Base-by-base conservation (phyloP, 1,140 invertebrate species). In the Drosophila sturtevanti region DNA sequence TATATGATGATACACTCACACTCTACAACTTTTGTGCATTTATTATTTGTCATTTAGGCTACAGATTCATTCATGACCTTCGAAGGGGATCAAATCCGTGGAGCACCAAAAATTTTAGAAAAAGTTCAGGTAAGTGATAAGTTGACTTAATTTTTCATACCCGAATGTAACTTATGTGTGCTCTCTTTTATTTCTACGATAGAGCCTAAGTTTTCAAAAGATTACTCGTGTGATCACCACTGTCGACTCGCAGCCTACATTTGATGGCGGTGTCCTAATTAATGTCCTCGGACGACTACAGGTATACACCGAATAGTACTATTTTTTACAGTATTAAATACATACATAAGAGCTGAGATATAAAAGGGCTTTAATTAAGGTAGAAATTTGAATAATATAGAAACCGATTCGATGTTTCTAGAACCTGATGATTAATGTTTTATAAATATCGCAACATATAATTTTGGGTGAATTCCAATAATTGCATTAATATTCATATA, bases 41-140 rank as follows among this genome's bases (percentile, higher is more conserved):
- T 61, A 2, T 67, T 72, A 56, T 68, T 71, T 69, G 18, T 70
- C 34, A 52, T 95, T 94, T 90, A 98, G 97, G 94, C 95, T 37
- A 97, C 97, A 90, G 95, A 96, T 51, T 98, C 97, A 0, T 96
- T 98, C 86, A 98, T 99, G 97, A 97, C 97, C 22, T 99, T 98
- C 93, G 98, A 99, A 93, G 98, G 97, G 52, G 93, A 95, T 59
- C 97, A 98, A 93, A 93, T 98, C 75, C 97, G 98, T 94, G 98
- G 98, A 91, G 94, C 96, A 81, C 93, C 95, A 71, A 98, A 98
- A 94, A 98, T 99, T 84, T 96, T 98, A 95, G 97, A 98, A 93
- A 98, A 98, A 94, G 94, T 98, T 89, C 96, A 94, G 94, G 97
- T 98, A 92, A 95, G 96, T 77, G 18, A 55, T 7, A 4, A 1